Evolutionary conservation across 2,888 invertebrate genomes (phyloP).

Genomic region (Xanthia togata): DNA sequence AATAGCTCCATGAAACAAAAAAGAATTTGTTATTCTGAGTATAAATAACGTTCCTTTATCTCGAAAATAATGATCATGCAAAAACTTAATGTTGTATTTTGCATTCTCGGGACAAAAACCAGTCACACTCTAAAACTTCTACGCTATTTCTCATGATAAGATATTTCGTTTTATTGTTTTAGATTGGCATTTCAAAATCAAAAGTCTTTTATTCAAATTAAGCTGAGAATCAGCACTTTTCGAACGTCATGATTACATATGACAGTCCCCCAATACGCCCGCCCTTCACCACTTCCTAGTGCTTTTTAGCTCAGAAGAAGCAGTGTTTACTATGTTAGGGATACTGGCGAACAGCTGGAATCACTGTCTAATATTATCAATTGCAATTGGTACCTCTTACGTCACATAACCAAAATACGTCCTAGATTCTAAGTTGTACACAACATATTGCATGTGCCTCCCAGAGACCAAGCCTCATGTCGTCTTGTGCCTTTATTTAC

Average conservation of each 20-base stretch:
- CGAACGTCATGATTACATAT: too few species aligned
- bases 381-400: neutral
- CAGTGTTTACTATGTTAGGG: too few species aligned
- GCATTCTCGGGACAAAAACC: conserved; percentile 4
- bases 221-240: too few species aligned
- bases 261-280: too few species aligned
- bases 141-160: neutral
- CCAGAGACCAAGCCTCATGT: neutral
- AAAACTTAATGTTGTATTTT: conserved; percentile 16
- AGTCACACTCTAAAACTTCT: neutral
- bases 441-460: neutral
- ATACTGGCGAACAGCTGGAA: neutral
- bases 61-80: conserved; percentile 7
- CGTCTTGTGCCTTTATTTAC: neutral
- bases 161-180: neutral
- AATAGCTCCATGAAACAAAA: conserved; percentile 16
- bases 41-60: conserved; percentile 31
- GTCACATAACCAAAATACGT: neutral
- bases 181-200: neutral
- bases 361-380: neutral
- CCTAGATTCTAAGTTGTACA: neutral
- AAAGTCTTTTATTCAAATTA: too few species aligned
- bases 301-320: too few species aligned
- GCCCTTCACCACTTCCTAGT: too few species aligned
- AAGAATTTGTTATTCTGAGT: neutral